Conservation (phyloP, 2,797 vertebrate genomes). For the Dryobates pubescens region DNA sequence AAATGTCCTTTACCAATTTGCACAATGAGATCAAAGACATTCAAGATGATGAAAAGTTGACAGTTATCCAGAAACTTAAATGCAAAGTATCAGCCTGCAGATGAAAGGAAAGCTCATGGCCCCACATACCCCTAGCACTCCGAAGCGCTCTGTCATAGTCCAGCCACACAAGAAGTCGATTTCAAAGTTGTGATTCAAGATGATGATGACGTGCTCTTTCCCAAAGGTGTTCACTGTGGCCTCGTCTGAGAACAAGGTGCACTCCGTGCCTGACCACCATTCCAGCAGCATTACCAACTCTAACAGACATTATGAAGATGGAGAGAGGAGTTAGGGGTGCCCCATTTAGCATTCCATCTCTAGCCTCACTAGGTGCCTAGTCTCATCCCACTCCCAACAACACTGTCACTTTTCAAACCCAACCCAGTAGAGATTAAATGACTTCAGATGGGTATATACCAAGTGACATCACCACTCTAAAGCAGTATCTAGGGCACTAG, state of each 20-base stretch:
- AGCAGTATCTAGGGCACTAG: neutral
- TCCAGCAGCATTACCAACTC: conserved; percentile 98
- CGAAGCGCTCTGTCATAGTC: conserved; percentile 97
- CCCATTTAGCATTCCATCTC: neutral
- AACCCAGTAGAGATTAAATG: neutral
- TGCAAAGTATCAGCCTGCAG: neutral
- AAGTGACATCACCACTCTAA: neutral
- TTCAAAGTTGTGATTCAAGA: conserved; percentile 99
- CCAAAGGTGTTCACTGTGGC: conserved; percentile 89
- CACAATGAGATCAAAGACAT: neutral
- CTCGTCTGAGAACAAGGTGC: conserved; percentile 93
- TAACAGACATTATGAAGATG: conserved; percentile 36
- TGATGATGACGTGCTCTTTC: conserved; percentile 94
- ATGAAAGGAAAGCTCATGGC: neutral
- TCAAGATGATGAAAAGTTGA: neutral
- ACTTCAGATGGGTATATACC: neutral
- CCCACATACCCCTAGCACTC: conserved; percentile 90
- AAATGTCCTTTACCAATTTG: neutral
- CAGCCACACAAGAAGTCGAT: conserved; percentile 98
- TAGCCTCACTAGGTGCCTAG: neutral
- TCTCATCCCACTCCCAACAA: neutral
- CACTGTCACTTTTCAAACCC: neutral
- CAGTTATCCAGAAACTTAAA: neutral
- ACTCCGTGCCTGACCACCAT: conserved; percentile 98
- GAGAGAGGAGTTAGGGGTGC: neutral